Percentiles rank a stretch among this genome's conserved stretches.
phyloP scores from a whole-genome alignment of 2,797 vertebrate genomes.

The Rhynchotus rufescens region DNA sequence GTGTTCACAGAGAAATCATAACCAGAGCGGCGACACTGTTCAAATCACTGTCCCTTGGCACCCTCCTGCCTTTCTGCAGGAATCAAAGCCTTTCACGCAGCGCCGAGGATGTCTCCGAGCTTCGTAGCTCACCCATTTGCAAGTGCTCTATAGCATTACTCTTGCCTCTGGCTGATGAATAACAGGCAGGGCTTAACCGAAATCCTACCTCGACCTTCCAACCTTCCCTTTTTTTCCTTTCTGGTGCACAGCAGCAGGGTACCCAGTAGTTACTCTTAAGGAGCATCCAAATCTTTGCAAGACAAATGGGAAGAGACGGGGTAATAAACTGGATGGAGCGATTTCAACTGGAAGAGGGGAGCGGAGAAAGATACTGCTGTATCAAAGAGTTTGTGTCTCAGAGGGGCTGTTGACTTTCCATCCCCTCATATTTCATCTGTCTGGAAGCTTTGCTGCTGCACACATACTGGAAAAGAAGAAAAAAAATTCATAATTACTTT shows the following conservation, averaged over 20 bases:
- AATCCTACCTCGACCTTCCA: background rate
- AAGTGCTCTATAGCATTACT: conserved; percentile 20
- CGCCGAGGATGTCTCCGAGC: conserved; percentile 6
- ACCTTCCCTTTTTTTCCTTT: background rate
- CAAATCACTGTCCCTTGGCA: background rate
- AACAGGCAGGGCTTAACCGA: background rate
- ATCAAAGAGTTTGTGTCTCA: background rate
- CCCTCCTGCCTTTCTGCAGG: background rate
- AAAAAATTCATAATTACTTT: background rate
- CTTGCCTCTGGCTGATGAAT: background rate
- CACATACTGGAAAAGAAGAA: background rate
- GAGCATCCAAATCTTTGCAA: background rate
- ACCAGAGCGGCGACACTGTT: background rate
- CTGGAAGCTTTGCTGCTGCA: background rate
- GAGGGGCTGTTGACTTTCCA: background rate
- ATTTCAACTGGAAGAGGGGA: background rate
- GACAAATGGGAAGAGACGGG: background rate
- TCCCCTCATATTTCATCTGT: background rate
- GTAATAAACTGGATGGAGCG: background rate
- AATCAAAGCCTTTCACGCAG: conserved; percentile 43
- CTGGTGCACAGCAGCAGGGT: background rate
- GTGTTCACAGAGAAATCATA: background rate
- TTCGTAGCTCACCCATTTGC: conserved; percentile 19
- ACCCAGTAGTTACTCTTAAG: accelerated
- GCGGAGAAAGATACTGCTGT: background rate